Evolutionary conservation across 1,140 invertebrate species (phyloP).

Genomic region (Drosophila aff.): DNA sequence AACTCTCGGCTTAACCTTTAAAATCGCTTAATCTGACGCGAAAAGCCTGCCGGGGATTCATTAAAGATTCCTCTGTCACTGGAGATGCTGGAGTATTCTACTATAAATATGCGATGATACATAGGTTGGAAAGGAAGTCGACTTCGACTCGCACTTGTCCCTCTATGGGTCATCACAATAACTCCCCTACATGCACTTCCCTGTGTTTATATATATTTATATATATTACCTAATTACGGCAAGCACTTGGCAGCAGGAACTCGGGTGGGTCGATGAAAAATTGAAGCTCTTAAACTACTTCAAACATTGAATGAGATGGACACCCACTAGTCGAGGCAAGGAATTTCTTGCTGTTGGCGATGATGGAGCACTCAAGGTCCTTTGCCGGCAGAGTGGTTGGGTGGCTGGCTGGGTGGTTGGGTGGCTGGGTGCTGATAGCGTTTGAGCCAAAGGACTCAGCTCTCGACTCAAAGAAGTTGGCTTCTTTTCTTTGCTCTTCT

Average conservation of each 20-base stretch:
- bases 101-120: too few species aligned
- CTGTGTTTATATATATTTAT: not conserved
- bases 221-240: conserved; percentile 49
- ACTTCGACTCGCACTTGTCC: conserved; percentile 4
- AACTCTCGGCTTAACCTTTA: conserved; percentile 31
- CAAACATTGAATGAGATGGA: conserved; percentile 35
- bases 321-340: conserved; percentile 10
- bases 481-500: conserved; percentile 31
- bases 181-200: not conserved
- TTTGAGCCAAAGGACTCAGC: conserved; percentile 51
- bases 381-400: not conserved
- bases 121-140: not conserved
- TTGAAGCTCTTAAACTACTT: conserved; percentile 57
- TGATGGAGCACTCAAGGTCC: conserved; percentile 23
- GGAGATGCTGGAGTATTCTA: not conserved
- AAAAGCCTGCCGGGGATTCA: conserved; percentile 36
- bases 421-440: conserved; percentile 15
- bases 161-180: conserved; percentile 4
- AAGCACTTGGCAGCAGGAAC: conserved; percentile 5
- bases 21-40: conserved; percentile 36
- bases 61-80: conserved; percentile 24
- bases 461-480: conserved; percentile 33
- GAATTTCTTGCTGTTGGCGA: conserved; percentile 2
- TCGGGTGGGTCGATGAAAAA: conserved; percentile 9
- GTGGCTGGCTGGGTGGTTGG: not conserved